phyloP scores from a whole-genome alignment of 2,888 invertebrate species.

The Agriotes lineatus region DNA sequence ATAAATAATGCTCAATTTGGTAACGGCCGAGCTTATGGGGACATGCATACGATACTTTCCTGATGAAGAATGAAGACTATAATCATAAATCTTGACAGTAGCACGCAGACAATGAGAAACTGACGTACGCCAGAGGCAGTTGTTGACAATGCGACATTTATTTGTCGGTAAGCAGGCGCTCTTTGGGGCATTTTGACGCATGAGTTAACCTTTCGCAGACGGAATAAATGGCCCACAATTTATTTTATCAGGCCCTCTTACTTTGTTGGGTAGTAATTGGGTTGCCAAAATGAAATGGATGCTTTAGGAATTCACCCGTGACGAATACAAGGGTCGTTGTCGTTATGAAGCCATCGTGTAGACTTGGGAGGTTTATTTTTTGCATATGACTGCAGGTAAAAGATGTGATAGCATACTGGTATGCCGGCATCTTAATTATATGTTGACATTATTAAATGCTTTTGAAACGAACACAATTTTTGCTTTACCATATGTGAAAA shows the following conservation, averaged over 20 bases:
- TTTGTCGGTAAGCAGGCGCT: slow-evolving; percentile 14
- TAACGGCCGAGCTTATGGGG: background rate
- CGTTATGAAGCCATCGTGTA: too few relatives aligned
- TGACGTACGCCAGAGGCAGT: slow-evolving; percentile 22
- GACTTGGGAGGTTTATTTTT: too few relatives aligned
- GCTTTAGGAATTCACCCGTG: too few relatives aligned
- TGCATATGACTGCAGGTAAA: too few relatives aligned
- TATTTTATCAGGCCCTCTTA: slow-evolving; percentile 13
- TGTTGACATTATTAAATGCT: too few relatives aligned
- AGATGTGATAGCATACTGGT: too few relatives aligned
- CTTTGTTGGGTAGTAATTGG: slow-evolving; percentile 16
- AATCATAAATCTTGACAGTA: slow-evolving; percentile 29
- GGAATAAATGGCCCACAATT: slow-evolving; percentile 20
- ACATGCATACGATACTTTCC: slow-evolving; percentile 16
- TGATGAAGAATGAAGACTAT: slow-evolving; percentile 25
- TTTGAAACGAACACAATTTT: too few relatives aligned
- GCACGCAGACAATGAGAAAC: slow-evolving; percentile 27
- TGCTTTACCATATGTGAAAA: too few relatives aligned
- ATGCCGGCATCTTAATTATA: too few relatives aligned
- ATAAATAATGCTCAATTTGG: slow-evolving; percentile 25
- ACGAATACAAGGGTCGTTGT: too few relatives aligned
- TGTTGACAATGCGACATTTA: slow-evolving; percentile 30
- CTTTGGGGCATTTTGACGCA: background rate
- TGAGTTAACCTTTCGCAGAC: slow-evolving; percentile 17
- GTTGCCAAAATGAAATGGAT: background rate